Conservation (phyloP, 53 echinoderm and acorn worm species). For the Paracentrotus lividus region DNA sequence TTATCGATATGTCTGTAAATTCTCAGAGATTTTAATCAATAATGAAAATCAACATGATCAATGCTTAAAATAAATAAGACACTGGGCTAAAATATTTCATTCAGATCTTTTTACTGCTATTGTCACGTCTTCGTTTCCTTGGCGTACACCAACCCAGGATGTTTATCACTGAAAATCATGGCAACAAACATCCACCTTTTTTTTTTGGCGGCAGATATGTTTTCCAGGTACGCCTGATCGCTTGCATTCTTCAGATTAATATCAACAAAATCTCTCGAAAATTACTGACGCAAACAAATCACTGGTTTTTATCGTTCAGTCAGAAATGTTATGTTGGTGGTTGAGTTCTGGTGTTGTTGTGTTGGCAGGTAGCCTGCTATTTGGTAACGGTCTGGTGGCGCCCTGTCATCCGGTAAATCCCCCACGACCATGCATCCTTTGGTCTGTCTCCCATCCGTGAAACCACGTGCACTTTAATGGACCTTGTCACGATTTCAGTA, state of each 20-base stretch:
- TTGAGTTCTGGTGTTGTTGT: neutral
- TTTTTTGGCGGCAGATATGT: neutral
- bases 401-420: slow-evolving; percentile 33
- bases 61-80: too few species aligned
- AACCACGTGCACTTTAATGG: slow-evolving; percentile 46
- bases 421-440: slow-evolving; percentile 38
- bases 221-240: neutral
- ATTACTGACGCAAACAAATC: slow-evolving; percentile 38
- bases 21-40: too few species aligned
- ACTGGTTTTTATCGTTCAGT: neutral
- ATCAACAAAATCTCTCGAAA: neutral
- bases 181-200: neutral
- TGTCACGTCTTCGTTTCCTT: neutral
- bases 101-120: neutral
- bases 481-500: slow-evolving; percentile 12
- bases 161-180: too few species aligned
- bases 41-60: too few species aligned
- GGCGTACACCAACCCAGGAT: neutral
- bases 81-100: neutral
- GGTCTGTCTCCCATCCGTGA: slow-evolving; percentile 22
- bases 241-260: slow-evolving; percentile 19
- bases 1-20: too few species aligned
- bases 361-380: slow-evolving; percentile 18
- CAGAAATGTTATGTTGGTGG: neutral
- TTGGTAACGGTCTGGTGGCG: neutral